Percentiles rank a stretch among this genome's conserved stretches.
phyloP scores from a whole-genome alignment of 2,113 vertebrate genomes.

The Cephalopterus ornatus region DNA sequence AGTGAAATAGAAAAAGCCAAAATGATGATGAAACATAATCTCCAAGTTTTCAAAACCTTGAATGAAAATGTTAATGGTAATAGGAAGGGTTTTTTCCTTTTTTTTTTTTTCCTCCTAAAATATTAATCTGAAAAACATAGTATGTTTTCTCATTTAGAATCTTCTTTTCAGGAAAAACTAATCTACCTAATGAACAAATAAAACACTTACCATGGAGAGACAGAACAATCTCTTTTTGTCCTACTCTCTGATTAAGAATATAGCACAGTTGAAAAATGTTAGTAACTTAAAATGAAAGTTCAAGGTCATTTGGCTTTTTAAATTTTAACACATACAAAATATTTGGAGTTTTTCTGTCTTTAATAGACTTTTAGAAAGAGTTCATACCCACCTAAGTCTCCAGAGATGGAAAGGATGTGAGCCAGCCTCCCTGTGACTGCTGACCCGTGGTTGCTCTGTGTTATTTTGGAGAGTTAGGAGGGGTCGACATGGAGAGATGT shows the following conservation, averaged over 20 bases:
- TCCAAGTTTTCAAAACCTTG: not conserved
- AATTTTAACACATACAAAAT: not conserved
- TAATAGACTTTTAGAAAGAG: not conserved
- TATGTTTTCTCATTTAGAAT: not conserved
- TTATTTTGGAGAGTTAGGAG: not conserved
- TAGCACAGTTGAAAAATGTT: not conserved
- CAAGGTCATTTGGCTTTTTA: not conserved
- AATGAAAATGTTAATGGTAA: not conserved
- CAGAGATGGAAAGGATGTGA: not conserved
- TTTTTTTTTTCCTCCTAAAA: rapidly evolving
- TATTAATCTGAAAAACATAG: not conserved
- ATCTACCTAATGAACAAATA: not conserved
- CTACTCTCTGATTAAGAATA: not conserved
- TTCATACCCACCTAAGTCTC: not conserved
- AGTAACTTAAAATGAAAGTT: not conserved
- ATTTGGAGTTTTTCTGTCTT: not conserved
- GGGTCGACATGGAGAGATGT: not conserved
- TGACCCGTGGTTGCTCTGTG: not conserved
- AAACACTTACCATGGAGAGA: not conserved
- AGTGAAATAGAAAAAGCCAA: not conserved
- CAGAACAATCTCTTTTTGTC: not conserved
- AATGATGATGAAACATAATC: not conserved
- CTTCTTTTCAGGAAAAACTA: not conserved
- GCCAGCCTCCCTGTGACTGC: not conserved
- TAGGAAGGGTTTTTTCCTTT: rapidly evolving